Evolutionary conservation across 2,113 vertebrate genomes (phyloP), one percentile per base, ranked within the genome.

Genomic region (Copsychus sechellarum): DNA sequence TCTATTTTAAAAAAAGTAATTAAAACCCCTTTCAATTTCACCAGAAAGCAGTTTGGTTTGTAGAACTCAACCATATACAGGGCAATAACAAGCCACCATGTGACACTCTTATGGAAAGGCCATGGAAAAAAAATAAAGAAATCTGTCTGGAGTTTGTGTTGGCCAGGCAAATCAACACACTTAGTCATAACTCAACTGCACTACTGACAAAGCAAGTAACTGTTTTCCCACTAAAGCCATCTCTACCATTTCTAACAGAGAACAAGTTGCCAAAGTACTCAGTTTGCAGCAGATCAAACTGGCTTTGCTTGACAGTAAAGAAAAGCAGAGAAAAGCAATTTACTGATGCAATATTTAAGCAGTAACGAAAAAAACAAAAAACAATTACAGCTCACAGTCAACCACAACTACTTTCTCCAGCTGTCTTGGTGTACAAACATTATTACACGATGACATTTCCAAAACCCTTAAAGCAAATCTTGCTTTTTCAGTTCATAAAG

Each of bases 191-290:
- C 50, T 93, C 76, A 90, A 45, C 56, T 80, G n/a, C 65, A 81
- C 38, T 51, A 70, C 88, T 87, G 74, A 98, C 92, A 97, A 97
- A 97, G 97, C 82, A 71, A 91, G 91, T 61, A 82, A 96, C 48
- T 96, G 93, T 95, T 95, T 95, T 85, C 61, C 56, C 58, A 65
- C 58, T 83, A 86, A 90, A 71, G 81, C 72, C 88, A 92, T 92
- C 81, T 93, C 94, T 50, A 88, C 88, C 28, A 61, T 47, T 76
- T 78, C 70, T 61, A 86, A 86, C 43, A 71, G 47, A 93, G 81
- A 94, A 79, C 50, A 86, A 78, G 45, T 45, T 78, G 81, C 79
- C 85, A 80, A 88, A 93, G 65, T 50, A 92, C 16, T 50, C 78
- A 83, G 78, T 74, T 94, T 60, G 89, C 76, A 73, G 53, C 22